Percentiles rank a stretch among this genome's conserved stretches.
phyloP scores from a whole-genome alignment of 2,797 vertebrate genomes.

The Cyprinella venusta region DNA sequence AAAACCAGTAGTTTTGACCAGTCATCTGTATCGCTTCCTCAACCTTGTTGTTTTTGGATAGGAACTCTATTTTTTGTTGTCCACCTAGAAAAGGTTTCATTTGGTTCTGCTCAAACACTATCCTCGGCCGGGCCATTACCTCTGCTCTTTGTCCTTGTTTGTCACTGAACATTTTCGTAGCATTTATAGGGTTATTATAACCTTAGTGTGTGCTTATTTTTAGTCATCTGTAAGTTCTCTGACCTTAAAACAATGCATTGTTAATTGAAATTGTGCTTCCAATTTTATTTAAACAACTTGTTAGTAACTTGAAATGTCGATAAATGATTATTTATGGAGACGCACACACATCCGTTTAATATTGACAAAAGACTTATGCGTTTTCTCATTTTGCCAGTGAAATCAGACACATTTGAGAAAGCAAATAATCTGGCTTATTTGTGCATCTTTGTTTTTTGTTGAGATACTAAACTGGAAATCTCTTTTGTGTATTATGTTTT shows the following conservation, averaged over 20 bases:
- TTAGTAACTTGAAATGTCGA: background rate
- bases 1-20: slow-evolving; percentile 33
- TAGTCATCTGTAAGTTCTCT: slow-evolving; percentile 2
- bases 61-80: background rate
- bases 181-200: slow-evolving; percentile 19
- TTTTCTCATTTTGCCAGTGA: slow-evolving; percentile 38
- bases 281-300: slow-evolving; percentile 7
- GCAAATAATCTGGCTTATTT: slow-evolving; percentile 21
- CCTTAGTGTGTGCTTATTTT: slow-evolving; percentile 29
- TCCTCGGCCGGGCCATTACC: background rate
- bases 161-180: slow-evolving; percentile 53
- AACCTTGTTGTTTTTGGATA: slow-evolving; percentile 9
- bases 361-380: slow-evolving; percentile 6
- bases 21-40: slow-evolving; percentile 36
- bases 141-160: slow-evolving; percentile 10
- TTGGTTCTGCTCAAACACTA: slow-evolving; percentile 21
- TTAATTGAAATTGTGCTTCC: slow-evolving; percentile 8
- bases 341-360: background rate
- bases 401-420: background rate
- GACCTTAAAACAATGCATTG: slow-evolving; percentile 30
- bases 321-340: slow-evolving; percentile 42
- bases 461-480: slow-evolving; percentile 43
- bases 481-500: slow-evolving; percentile 44
- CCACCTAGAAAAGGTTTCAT: background rate
- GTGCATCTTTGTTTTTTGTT: slow-evolving; percentile 9